Percentiles rank a stretch among this genome's conserved stretches.
Conservation (phyloP, 2,113 vertebrate genomes). For the Eretmochelys imbricata region DNA sequence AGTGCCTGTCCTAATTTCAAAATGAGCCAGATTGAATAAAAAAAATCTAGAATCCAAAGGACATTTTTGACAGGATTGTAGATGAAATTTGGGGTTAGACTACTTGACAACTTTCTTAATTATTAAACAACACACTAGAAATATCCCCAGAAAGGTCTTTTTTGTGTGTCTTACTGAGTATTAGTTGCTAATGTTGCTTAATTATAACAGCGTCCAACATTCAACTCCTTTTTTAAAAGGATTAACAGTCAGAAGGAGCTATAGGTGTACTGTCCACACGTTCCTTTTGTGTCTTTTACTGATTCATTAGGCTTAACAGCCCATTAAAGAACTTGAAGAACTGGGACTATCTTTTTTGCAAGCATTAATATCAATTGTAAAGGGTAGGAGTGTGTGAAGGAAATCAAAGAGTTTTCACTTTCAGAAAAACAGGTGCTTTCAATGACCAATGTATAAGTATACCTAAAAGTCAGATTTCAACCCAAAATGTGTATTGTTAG, state of each 20-base stretch:
- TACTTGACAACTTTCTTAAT: constrained; percentile 15
- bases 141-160: neutral
- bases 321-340: neutral
- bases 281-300: constrained; percentile 7
- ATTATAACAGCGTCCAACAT: neutral
- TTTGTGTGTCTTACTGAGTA: neutral
- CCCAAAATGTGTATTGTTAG: neutral
- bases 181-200: constrained; percentile 25
- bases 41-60: neutral
- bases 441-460: neutral
- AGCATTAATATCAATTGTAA: neutral
- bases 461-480: neutral
- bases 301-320: neutral
- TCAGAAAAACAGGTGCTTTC: neutral
- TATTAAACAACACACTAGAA: constrained; percentile 3
- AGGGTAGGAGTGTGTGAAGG: neutral
- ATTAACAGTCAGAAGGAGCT: constrained; percentile 15
- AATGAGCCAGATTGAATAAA: neutral
- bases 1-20: neutral
- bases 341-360: neutral
- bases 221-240: neutral
- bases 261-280: constrained; percentile 23
- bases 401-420: neutral
- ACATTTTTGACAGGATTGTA: constrained; percentile 37
- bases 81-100: constrained; percentile 27